Percentiles rank a stretch among this genome's conserved stretches.
phyloP scores from a whole-genome alignment of 2,797 vertebrate species.

The Numenius phaeopus region DNA sequence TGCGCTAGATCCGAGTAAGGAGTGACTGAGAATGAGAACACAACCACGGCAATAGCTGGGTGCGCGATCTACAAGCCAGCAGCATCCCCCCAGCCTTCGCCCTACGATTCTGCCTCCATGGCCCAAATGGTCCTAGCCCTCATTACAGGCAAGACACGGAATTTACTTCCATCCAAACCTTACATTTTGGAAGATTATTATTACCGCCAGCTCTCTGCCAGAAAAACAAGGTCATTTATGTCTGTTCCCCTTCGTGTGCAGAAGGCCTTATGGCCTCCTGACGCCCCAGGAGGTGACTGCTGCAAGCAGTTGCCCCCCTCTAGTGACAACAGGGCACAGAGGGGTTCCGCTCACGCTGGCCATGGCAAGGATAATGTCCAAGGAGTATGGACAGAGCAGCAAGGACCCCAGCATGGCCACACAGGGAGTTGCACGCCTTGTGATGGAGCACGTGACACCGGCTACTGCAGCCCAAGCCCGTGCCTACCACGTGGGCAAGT shows the following conservation, averaged over 20 bases:
- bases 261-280: not conserved
- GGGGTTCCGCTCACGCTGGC: fast-evolving
- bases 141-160: not conserved
- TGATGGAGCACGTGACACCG: fast-evolving
- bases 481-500: fast-evolving
- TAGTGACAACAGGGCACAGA: not conserved
- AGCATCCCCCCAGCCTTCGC: not conserved
- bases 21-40: not conserved
- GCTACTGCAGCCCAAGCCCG: not conserved
- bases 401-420: fast-evolving
- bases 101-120: fast-evolving
- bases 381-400: not conserved
- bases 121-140: not conserved
- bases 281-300: not conserved
- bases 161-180: not conserved
- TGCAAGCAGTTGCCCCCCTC: not conserved
- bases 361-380: fast-evolving
- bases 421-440: not conserved
- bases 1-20: fast-evolving
- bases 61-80: not conserved
- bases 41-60: fast-evolving
- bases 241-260: fast-evolving
- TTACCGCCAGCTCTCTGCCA: not conserved
- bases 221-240: not conserved
- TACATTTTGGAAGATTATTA: not conserved